Base-by-base conservation (phyloP, 2,113 vertebrate species). In the Steatornis caripensis region DNA sequence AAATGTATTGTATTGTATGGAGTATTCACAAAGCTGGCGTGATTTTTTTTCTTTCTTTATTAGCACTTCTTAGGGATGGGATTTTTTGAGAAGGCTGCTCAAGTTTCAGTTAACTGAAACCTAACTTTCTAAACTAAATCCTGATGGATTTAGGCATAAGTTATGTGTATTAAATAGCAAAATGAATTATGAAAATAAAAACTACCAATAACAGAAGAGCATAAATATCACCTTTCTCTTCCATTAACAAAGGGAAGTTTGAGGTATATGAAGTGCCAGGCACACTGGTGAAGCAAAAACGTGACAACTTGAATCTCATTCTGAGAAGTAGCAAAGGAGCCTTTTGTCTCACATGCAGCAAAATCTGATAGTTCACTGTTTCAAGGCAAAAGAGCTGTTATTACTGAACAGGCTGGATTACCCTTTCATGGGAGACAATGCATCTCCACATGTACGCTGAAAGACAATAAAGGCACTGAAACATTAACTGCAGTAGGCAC, bases 331-430 rank as follows among this genome's bases (percentile, higher is more conserved):
- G 65, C 46, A 87, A 95, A 84, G 68, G 49, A 77, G 36, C 48
- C 85, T 94, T 96, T 95, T 96, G 91, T 98, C 69, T 84, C 32
- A 26, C 41, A 90, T 10, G 14, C 74, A 70, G 53, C 55, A 90
- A 94, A 96, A 95, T 96, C 85, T 83, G 94, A 95, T 68, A 94
- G 66, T 81, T 87, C 55, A 93, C 84, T 97, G 92, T 97, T 93
- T 94, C 46, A 58, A 94, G 61, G 83, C 89, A 83, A 95, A 93
- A 93, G 93, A 94, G 69, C 46, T 75, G 75, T 45, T 93, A 85
- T 58, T 92, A 78, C 54, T 88, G 55, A 92, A 90, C n/a, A 88
- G 66, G 18, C 82, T 97, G 57, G 79, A 92, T 84, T 84, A 90
- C 41, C 32, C 78, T 94, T 96, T 91, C 61, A 78, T 26, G 19